A percentile compares a stretch with the other conserved stretches of the same genome.
These are phyloP conservation scores for Cephus nigrinus DNA, from an alignment of 2,888 invertebrate genomes.

Conservation along the genomic window DNA sequence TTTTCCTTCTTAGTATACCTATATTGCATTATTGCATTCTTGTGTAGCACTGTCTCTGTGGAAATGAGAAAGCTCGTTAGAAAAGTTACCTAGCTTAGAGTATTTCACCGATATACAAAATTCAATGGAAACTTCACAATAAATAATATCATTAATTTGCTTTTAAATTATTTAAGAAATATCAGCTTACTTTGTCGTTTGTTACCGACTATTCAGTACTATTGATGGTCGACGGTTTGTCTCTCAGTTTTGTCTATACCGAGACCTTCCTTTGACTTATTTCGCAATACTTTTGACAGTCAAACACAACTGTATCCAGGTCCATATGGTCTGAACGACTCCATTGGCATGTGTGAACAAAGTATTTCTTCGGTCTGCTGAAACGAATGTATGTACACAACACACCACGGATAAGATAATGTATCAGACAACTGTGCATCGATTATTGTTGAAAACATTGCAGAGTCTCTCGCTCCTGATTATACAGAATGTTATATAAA, in stretches of 20 bases:
- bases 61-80: background rate
- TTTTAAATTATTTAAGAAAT: background rate
- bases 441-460: background rate
- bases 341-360: background rate
- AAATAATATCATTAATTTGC: background rate
- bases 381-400: background rate
- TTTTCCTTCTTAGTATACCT: background rate
- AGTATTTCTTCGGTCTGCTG: background rate
- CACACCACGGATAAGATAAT: background rate
- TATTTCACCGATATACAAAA: background rate
- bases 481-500: background rate
- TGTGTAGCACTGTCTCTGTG: too few species aligned
- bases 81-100: background rate
- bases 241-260: too few species aligned
- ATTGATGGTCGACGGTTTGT: too few species aligned
- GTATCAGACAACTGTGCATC: background rate
- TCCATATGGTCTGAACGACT: background rate
- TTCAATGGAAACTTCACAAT: background rate
- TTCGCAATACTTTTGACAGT: background rate
- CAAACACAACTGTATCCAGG: background rate
- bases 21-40: background rate
- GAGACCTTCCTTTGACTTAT: too few species aligned
- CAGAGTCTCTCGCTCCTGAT: background rate
- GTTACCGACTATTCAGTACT: too few species aligned
- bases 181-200: background rate